phyloP scores from a whole-genome alignment of 2,888 invertebrate species.

The Ryuthela nishihirai region DNA sequence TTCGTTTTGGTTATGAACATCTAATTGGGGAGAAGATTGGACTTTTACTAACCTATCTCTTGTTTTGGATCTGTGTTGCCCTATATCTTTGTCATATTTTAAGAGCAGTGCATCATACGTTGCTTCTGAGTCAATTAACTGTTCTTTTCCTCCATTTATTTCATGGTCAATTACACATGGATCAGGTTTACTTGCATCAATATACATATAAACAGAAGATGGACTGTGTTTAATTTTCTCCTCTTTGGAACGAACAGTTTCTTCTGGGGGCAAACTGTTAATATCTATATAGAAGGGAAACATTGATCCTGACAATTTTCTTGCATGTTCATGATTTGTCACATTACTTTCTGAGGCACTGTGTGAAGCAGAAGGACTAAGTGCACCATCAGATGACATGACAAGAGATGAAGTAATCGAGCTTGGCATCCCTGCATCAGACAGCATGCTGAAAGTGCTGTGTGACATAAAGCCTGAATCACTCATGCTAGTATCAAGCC shows the following conservation, averaged over 20 bases:
- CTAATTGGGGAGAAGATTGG: conserved; percentile 23
- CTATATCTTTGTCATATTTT: too few species aligned
- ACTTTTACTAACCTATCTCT: too few species aligned
- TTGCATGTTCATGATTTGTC: conserved; percentile 10
- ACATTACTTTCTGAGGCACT: conserved; percentile 3
- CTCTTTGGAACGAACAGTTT: background rate
- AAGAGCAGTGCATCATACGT: too few species aligned
- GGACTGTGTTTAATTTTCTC: conserved; percentile 14
- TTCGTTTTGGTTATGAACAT: conserved; percentile 9
- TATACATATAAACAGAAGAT: conserved; percentile 31
- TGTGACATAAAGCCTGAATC: conserved; percentile 39
- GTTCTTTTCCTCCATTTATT: too few species aligned
- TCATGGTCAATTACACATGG: too few species aligned
- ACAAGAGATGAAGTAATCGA: conserved; percentile 30
- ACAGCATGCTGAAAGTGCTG: conserved; percentile 30
- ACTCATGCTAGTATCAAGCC: conserved; percentile 36
- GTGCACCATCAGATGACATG: conserved; percentile 25
- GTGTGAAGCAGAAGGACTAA: conserved; percentile 3
- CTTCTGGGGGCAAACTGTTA: conserved; percentile 23
- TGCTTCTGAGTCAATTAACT: too few species aligned
- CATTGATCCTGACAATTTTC: conserved; percentile 29
- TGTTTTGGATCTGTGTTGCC: too few species aligned
- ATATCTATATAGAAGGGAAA: conserved; percentile 39
- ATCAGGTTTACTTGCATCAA: conserved; percentile 25
- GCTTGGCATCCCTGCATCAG: conserved; percentile 24